Base-by-base conservation (phyloP, 64 coral and sea anemone species). In the Montipora efflorescens region DNA sequence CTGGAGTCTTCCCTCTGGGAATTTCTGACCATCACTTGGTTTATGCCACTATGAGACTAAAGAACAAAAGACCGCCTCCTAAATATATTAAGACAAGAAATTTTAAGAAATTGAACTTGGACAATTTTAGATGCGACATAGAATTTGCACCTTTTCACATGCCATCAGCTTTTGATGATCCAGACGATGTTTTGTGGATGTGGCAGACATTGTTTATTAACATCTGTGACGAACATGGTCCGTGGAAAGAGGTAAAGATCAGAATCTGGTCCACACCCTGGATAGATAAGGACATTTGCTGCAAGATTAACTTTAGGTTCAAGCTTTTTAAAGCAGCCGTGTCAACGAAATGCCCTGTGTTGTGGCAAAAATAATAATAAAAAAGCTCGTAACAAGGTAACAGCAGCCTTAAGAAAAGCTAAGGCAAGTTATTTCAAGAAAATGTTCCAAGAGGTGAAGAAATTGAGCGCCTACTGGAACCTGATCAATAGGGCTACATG, bases 311-410 rank as follows among this genome's bases (percentile, higher is more conserved):
- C 28, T 23, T 14, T 15, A 64, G 88, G 70, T 90, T 80, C n/a
- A 90, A 90, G 57, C 47, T 90, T 7, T 90, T 90, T 59, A 90
- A 90, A 59, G 57, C 23, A 16, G 88, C 88, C 62, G 59, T 80
- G 36, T 5, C 74, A 15, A 80, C 75, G 22, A 79, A 79, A 50
- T 59, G 51, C 20, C 53, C 74, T 48, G 59, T 18, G 75, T 57
- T 66, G 44, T 90, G 28, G 28, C 28, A 28, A 76, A 76, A 4
- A 90, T 36, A 28, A 47, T n/a, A 80, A 90, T 16, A 90, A 90
- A 79, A 28, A 69, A 51, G 53, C 50, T 14, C n/a, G 75, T 8
- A 90, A 90, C 12, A 76, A 90, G 28, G 28, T 28, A 28, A 28
- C 28, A 28, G 28, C 28, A 28, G 28, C 28, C 28, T 28, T 28